phyloP scores from a whole-genome alignment of 2,797 vertebrate species.

The Orientallactaga sibirica region DNA sequence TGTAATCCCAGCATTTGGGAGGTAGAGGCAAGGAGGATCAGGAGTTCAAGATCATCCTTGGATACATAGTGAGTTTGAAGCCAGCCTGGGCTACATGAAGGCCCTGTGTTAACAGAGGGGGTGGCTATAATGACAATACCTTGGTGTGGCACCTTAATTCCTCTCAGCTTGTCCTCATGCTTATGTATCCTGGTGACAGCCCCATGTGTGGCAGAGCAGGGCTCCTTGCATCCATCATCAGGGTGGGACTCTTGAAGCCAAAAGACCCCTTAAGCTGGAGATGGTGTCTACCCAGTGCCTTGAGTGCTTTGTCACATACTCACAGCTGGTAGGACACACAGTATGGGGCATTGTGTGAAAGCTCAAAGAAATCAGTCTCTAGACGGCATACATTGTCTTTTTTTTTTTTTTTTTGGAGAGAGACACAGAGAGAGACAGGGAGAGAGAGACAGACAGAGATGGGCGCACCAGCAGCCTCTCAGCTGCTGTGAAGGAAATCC shows the following conservation, averaged over 20 bases:
- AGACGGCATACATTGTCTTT: neutral
- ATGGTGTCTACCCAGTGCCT: neutral
- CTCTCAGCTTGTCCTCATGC: fast-evolving
- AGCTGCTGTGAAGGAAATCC: too few species aligned
- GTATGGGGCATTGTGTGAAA: neutral
- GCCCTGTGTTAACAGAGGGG: too few species aligned
- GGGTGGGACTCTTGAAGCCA: neutral
- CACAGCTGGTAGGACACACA: neutral
- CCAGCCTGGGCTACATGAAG: neutral
- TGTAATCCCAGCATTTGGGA: neutral
- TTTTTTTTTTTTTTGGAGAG: too few species aligned
- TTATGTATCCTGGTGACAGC: too few species aligned
- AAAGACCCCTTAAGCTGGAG: neutral
- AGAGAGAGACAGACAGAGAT: too few species aligned
- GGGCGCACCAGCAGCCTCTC: too few species aligned
- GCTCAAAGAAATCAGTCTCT: neutral
- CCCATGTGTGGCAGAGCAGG: fast-evolving
- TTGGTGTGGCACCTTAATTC: neutral
- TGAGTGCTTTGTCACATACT: fast-evolving
- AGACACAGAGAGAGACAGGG: too few species aligned
- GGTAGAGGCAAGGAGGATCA: neutral
- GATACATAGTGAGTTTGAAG: neutral
- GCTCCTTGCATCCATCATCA: too few species aligned
- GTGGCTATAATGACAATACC: fast-evolving
- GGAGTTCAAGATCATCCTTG: neutral